Conservation (phyloP, 2,888 invertebrate species). For the Acrocyrtus sp. region DNA sequence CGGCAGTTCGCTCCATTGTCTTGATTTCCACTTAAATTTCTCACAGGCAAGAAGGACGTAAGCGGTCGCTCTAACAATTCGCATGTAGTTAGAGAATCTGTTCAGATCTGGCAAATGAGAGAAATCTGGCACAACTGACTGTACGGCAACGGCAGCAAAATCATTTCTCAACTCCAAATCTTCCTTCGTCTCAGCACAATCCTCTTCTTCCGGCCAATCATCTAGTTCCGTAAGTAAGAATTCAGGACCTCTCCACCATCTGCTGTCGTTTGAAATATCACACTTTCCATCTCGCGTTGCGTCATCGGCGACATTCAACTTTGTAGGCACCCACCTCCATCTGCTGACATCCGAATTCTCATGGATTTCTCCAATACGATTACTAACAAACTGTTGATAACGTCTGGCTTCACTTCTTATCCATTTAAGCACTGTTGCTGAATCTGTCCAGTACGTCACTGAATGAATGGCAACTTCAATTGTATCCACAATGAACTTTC, state of each 20-base stretch:
- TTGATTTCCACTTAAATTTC: background rate
- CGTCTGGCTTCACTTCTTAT: conserved; percentile 20
- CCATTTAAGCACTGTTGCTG: conserved; percentile 50
- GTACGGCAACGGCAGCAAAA: background rate
- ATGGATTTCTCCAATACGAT: conserved; percentile 55
- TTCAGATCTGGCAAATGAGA: background rate
- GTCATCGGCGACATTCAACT: conserved; percentile 54
- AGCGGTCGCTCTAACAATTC: conserved; percentile 3
- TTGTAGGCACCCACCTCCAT: conserved; percentile 55
- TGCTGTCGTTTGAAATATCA: background rate
- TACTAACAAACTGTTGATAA: conserved; percentile 48
- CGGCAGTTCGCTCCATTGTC: background rate
- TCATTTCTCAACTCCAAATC: conserved; percentile 7
- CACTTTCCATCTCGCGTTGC: conserved; percentile 23
- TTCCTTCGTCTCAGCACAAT: background rate
- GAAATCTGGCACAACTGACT: background rate
- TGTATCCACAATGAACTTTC: background rate
- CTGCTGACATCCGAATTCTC: conserved; percentile 19
- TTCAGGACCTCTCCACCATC: conserved; percentile 55
- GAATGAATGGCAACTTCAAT: background rate
- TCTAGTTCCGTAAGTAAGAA: conserved; percentile 37
- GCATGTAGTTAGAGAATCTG: background rate
- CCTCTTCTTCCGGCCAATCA: conserved; percentile 33
- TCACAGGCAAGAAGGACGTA: background rate
- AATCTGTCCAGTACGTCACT: conserved; percentile 48